Evolutionary conservation across 2,888 invertebrate species (phyloP).

Genomic region (Ophion ventricosus): DNA sequence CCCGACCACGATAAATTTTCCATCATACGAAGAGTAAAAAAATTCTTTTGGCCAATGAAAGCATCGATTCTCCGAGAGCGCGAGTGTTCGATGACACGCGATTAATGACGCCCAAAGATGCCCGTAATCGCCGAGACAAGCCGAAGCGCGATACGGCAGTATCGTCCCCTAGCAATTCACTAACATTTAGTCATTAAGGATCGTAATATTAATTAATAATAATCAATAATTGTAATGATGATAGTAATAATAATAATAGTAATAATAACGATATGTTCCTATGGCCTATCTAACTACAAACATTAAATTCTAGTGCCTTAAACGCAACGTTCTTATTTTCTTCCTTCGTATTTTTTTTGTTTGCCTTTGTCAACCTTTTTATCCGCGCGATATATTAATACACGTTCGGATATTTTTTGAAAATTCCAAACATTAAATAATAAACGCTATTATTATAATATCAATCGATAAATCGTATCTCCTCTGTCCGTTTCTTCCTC

Average conservation of each 20-base stretch:
- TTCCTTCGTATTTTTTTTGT: conserved; percentile 1
- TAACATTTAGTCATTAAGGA: conserved; percentile 70
- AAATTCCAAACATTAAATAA: conserved; percentile 72
- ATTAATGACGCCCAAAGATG: too few relatives aligned
- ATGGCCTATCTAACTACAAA: conserved; percentile 76
- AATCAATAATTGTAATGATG: conserved; percentile 45
- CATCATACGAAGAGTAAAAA: conserved; percentile 1
- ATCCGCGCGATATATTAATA: conserved; percentile 33
- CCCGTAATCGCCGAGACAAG: conserved; percentile 72
- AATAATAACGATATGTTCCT: conserved; percentile 81
- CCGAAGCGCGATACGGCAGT: conserved; percentile 77
- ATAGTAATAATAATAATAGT: conserved; percentile 70
- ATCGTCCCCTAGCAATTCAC: conserved; percentile 76
- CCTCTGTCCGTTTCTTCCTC: conserved; percentile 61
- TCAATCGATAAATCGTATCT: conserved; percentile 74
- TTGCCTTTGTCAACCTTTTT: conserved; percentile 28
- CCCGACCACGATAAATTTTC: conserved; percentile 6
- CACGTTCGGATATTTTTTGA: conserved; percentile 51
- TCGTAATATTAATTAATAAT: conserved; percentile 52
- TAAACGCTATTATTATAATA: conserved; percentile 70
- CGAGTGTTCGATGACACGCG: too few relatives aligned
- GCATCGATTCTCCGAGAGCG: not conserved
- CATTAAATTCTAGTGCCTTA: conserved; percentile 78
- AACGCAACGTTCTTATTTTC: conserved; percentile 72
- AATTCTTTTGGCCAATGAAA: too few relatives aligned